Base-by-base conservation (phyloP, 2,797 vertebrate species). In the Sebastes ruberrimus region DNA sequence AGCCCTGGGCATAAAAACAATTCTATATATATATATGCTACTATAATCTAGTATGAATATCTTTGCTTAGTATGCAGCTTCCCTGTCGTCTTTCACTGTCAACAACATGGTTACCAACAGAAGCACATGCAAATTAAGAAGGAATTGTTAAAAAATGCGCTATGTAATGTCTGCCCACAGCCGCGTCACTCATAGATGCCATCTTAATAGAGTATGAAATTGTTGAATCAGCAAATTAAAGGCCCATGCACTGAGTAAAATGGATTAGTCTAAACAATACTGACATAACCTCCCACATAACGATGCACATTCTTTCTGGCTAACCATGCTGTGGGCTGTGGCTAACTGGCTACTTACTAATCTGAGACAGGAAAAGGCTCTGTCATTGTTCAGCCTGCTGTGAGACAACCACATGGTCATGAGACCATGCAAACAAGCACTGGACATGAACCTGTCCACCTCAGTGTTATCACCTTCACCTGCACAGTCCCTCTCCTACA, bases 251-350 rank as follows among this genome's bases (percentile, higher is more conserved):
- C 52, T 16, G 25, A 33, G 33, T 76, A 63, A 83, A 89, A 86
- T 42, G 22, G 68, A 83, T 91, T 84, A 74, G 35, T 64, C 70
- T 67, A 14, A 88, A 88, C 84, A 78, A 85, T 74, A 70, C 32
- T 78, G 55, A 85, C 78, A 85, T 80, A 71, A 87, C 25, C 59
- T 11, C 22, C 60, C 78, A 75, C 46, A 61, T 64, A 61, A 79
- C 69, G 77, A 90, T 42, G 46, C 76, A 67, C 83, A 84, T 77
- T 87, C 68, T 69, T 81, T 69, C 57, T 57, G 60, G 25, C 35
- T 22, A 33, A 90, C 83, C 86, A 90, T 83, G 74, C 35, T 38
- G 35, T 2, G 6, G 69, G 7, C 57, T 74, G 76, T 10, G 63
- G 55, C 65, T 71, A 67, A 83, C 55, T 25, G 38, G 80, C 82